Evolutionary conservation across 37 sponge, comb jelly and placozoan species (phyloP).

Genomic region (Hexactinellida sp.): DNA sequence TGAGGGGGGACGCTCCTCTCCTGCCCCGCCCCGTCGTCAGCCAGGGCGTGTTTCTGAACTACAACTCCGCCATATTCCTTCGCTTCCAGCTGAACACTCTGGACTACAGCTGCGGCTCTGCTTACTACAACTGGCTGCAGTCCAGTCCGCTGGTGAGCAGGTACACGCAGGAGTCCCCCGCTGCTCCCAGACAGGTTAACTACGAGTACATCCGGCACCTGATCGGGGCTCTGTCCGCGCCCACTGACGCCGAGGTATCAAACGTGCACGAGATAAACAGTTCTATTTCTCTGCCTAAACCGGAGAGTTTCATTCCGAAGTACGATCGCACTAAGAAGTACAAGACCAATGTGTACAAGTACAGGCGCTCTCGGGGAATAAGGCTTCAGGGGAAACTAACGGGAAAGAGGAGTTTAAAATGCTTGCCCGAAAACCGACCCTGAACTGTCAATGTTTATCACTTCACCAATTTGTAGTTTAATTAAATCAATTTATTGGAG

Average conservation of each 20-base stretch:
- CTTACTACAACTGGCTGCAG: background rate
- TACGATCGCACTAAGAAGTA: background rate
- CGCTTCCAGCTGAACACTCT: background rate
- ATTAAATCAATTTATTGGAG: too few species aligned
- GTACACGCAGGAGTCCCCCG: background rate
- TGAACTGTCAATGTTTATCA: too few species aligned
- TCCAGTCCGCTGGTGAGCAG: background rate
- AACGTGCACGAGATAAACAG: background rate
- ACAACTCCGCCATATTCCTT: background rate
- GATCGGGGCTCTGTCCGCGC: background rate
- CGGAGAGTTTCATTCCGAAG: background rate
- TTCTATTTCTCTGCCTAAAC: background rate
- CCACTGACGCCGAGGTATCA: background rate
- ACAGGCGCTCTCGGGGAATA: background rate
- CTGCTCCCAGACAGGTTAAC: background rate
- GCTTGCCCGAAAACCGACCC: background rate
- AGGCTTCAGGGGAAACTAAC: background rate
- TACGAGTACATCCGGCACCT: background rate
- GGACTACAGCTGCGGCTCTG: background rate
- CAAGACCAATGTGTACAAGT: background rate
- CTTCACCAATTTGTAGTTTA: too few species aligned
- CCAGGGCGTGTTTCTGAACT: background rate
- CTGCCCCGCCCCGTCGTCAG: background rate
- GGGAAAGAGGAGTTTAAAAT: background rate
- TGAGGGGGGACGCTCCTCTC: background rate